Evolutionary conservation across 2,113 vertebrate genomes (phyloP), one percentile per base, ranked within the genome.

Genomic region (Zingel zingel): DNA sequence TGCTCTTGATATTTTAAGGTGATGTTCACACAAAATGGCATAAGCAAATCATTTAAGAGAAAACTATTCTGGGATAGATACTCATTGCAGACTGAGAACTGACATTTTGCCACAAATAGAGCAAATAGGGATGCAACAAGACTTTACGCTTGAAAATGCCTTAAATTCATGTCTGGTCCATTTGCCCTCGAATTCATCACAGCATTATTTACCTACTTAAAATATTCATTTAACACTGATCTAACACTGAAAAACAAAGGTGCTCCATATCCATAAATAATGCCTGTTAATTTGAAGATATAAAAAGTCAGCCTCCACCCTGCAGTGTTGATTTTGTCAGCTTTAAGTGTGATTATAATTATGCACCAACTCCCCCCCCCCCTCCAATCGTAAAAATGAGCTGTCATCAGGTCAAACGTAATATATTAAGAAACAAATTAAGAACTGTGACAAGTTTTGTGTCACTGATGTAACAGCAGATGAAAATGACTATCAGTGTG

Each of bases 241-340:
- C 15, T 11, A 67, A 50, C 10, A 16, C 12, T 23, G 6, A 59
- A 4, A 68, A 64, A 64, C 63, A 58, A 61, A 70, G 58, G 30
- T 73, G 61, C 39, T 51, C 27, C 11, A 11, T 21, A 43, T 39
- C 30, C 48, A 33, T 45, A 56, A 83, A 66, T 73, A 68, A 67
- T 64, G 23, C 30, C 11, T 56, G 30, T 18, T 74, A 27, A 59
- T 87, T 82, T 74, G 15, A 7, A 43, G 68, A 51, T 19, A 21
- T 5, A 21, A 43, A 63, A 58, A 58, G 67, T 74, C 57, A 64
- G 27, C 33, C n/a, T 11, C 8, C 23, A 18, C 19, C 30, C 74
- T 43, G 30, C 21, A 59, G 62, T 23, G 50, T 39, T 76, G 70
- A 50, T 48, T 81, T 39, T 57, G 25, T 71, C 48, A 67, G 13